These are phyloP conservation scores for Drosophila parthenogenetica DNA, from an alignment of 2,888 invertebrate species.

Conservation along the genomic window DNA sequence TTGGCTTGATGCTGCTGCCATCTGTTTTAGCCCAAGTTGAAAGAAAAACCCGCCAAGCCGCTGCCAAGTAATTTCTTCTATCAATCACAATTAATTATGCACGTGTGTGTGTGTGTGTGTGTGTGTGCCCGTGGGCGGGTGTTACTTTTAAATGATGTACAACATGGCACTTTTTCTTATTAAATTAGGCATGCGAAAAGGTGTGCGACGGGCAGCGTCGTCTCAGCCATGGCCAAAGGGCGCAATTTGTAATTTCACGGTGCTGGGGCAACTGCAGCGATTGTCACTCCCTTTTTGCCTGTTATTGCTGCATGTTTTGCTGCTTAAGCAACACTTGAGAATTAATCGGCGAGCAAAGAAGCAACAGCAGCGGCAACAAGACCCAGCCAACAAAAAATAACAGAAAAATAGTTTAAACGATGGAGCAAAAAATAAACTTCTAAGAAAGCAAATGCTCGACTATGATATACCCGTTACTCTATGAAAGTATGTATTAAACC, in stretches of 20 bases:
- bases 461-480: too few species aligned
- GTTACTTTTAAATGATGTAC: constrained; percentile 61
- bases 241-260: constrained; percentile 73
- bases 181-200: constrained; percentile 72
- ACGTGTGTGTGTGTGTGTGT: constrained; percentile 24
- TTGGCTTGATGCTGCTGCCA: constrained; percentile 46
- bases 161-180: constrained; percentile 67
- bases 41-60: constrained; percentile 47
- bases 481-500: too few species aligned
- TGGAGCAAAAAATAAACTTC: constrained; percentile 8
- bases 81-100: constrained; percentile 83
- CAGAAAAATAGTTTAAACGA: constrained; percentile 49
- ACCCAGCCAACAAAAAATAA: constrained; percentile 35
- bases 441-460: too few species aligned
- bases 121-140: constrained; percentile 17
- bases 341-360: constrained; percentile 57
- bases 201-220: constrained; percentile 49
- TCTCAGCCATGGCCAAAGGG: constrained; percentile 50
- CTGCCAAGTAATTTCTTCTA: constrained; percentile 74
- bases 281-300: constrained; percentile 7
- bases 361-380: constrained; percentile 1
- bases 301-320: constrained; percentile 50
- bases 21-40: constrained; percentile 65
- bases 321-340: constrained; percentile 58
- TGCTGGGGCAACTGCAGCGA: constrained; percentile 41